phyloP scores from a whole-genome alignment of 2,888 invertebrate genomes.

The Idaea aversata region DNA sequence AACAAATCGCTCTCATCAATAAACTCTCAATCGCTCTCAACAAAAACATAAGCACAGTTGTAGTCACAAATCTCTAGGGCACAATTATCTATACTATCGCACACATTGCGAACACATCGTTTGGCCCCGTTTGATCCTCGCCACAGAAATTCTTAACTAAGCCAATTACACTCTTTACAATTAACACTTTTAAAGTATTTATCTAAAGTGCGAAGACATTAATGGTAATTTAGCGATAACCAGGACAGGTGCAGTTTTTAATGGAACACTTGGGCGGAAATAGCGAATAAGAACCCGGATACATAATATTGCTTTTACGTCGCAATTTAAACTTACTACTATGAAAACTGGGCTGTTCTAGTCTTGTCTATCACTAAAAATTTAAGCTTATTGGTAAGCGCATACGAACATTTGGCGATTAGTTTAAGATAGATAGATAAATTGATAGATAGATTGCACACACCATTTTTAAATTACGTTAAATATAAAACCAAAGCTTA shows the following conservation, averaged over 20 bases:
- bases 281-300: constrained; percentile 4
- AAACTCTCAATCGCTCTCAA: too few relatives aligned
- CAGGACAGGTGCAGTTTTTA: constrained; percentile 14
- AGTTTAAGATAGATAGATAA: too few relatives aligned
- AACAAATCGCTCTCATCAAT: too few relatives aligned
- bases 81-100: neutral
- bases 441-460: too few relatives aligned
- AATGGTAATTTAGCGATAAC: neutral
- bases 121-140: neutral
- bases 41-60: neutral
- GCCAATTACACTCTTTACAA: neutral
- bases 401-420: too few relatives aligned
- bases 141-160: neutral
- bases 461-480: too few relatives aligned
- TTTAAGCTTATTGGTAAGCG: too few relatives aligned
- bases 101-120: neutral
- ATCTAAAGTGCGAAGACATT: neutral
- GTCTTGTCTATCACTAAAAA: too few relatives aligned
- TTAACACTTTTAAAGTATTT: neutral
- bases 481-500: too few relatives aligned
- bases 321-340: constrained; percentile 10
- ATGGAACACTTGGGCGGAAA: constrained; percentile 15
- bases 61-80: neutral
- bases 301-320: constrained; percentile 19
- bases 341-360: neutral